phyloP scores from a whole-genome alignment of 2,113 vertebrate species.

The Oxyura jamaicensis region DNA sequence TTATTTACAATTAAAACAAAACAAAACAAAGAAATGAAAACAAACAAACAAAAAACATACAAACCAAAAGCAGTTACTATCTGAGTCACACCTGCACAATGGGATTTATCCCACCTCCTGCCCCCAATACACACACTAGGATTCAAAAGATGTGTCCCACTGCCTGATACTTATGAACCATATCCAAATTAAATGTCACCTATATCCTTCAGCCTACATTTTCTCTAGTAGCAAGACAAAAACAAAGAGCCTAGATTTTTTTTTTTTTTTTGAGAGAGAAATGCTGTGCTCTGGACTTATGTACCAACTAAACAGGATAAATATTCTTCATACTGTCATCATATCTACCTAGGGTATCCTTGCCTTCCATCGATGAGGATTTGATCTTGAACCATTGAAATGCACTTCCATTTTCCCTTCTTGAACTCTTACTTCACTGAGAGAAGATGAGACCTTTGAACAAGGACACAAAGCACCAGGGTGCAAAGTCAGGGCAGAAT shows the following conservation, averaged over 20 bases:
- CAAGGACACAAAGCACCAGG: fast-evolving
- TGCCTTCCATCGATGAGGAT: not conserved
- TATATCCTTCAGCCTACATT: not conserved
- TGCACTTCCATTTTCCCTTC: not conserved
- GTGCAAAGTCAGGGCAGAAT: not conserved
- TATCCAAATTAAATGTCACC: not conserved
- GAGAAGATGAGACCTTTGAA: not conserved
- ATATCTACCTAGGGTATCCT: not conserved
- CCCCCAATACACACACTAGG: fast-evolving
- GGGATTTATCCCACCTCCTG: not conserved
- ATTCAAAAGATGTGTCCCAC: not conserved
- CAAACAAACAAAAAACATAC: too few species aligned
- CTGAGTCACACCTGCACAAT: not conserved
- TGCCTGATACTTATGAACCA: too few species aligned
- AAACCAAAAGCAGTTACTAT: not conserved
- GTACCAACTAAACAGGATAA: not conserved
- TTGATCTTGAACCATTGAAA: not conserved
- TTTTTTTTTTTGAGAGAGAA: not conserved
- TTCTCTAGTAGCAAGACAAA: not conserved
- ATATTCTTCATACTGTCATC: not conserved
- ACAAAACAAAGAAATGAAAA: too few species aligned
- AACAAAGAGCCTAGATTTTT: not conserved
- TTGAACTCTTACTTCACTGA: not conserved
- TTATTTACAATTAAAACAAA: not conserved
- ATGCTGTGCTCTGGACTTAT: not conserved